Evolutionary conservation across 2,888 invertebrate genomes (phyloP), one percentile per base, ranked within the genome.

Genomic region (Cerastis leucographa): DNA sequence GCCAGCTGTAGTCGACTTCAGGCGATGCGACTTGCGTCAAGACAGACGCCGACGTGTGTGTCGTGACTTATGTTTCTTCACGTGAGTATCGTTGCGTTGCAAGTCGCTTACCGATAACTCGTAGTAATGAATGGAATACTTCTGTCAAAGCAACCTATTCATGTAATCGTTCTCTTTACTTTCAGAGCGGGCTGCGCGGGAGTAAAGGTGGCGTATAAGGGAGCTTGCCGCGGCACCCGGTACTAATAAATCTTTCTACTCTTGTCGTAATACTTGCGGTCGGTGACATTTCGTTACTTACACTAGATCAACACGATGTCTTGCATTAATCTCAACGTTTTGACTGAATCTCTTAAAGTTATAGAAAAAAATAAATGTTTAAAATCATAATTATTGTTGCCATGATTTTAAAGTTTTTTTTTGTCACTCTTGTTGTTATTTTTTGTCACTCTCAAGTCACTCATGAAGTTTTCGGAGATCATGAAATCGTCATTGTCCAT

Each of bases 291-390:
- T 40, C 1, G 6, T 29, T 19, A n/a, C 22, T 1, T 14, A 2
- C 17, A 59, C 22, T 19, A 12, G 19, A 35, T 17, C 19, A 40
- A 17, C 44, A 19, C 35, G 7, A n/a, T 22, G 22, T 19, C 12
- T 61, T 79, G 61, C 72, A 61, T 71, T 71, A 51, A 35, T 17
- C 25, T 25, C 17, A 61, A 35, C 22, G 42, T 51, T 71, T 71
- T 8, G 29, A 49, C 22, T 35, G 22, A 70, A 78, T 69, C 46
- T 66, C 29, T 6, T 29, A 25, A 2, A 22, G 2, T 19, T 25
- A 46, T 14, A 7, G 0, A 0, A 5, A 35, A 46, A 61, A 19
- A n/a, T n/a, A 25, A n/a, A 3, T 17, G 0, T n/a, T 49, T n/a
- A 19, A 0, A 35, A 44, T 44, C 22, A 46, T 22, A n/a, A n/a